A percentile compares a stretch with the other conserved stretches of the same genome.
These are phyloP conservation scores for Hippocampus barbouri DNA, from an alignment of 2,113 vertebrate genomes.

Conservation along the genomic window DNA sequence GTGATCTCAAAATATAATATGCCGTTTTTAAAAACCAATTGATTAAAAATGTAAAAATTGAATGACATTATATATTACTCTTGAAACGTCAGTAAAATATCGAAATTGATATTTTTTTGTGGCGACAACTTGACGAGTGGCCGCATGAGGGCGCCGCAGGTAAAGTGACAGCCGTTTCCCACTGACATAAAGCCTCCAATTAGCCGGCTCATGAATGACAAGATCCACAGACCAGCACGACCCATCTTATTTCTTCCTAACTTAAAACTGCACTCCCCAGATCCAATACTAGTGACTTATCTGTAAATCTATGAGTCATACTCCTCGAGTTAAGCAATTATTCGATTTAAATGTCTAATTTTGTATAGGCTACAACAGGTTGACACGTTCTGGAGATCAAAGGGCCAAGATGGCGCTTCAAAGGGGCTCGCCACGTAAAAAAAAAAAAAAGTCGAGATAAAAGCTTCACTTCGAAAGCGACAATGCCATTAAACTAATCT, in stretches of 20 bases:
- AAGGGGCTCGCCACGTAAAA: constrained; percentile 49
- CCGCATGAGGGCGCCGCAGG: constrained; percentile 54
- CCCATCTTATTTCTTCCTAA: constrained; percentile 13
- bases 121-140: not conserved
- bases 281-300: constrained; percentile 45
- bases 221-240: not conserved
- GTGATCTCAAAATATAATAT: no score
- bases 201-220: constrained; percentile 4
- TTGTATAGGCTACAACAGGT: constrained; percentile 57
- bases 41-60: no score
- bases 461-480: constrained; percentile 66
- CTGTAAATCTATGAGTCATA: constrained; percentile 52
- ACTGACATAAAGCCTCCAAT: not conserved
- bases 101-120: no score
- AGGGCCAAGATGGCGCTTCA: constrained; percentile 62
- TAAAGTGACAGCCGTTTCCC: constrained; percentile 1
- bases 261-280: constrained; percentile 29
- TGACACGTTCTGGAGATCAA: constrained; percentile 67
- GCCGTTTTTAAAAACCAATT: no score
- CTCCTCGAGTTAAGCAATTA: constrained; percentile 40
- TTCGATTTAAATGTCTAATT: constrained; percentile 31
- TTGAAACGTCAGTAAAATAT: no score
- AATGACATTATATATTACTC: no score
- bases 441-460: constrained; percentile 58
- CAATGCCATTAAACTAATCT: constrained; percentile 50